These are phyloP conservation scores for Scrobipalpa atriplicella DNA, from an alignment of 2,888 invertebrate species.

Conservation along the genomic window DNA sequence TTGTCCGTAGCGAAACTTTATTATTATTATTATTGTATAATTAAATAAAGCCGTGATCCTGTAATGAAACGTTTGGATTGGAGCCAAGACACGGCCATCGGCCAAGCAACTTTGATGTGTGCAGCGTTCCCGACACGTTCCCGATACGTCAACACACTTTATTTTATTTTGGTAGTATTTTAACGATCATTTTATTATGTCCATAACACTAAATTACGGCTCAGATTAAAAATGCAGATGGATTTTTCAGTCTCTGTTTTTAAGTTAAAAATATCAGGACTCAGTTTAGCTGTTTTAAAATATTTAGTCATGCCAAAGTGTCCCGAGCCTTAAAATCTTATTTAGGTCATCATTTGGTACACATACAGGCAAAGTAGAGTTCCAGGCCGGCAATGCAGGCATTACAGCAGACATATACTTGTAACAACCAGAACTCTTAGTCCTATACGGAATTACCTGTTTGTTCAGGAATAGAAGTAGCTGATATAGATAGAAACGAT, in stretches of 20 bases:
- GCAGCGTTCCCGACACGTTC: conserved; percentile 5
- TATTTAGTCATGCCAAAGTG: too few species aligned
- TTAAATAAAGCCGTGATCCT: conserved; percentile 34
- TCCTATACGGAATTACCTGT: too few species aligned
- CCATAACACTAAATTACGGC: conserved; percentile 26
- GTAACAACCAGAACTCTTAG: too few species aligned
- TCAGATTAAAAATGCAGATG: not conserved
- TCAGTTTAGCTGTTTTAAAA: too few species aligned
- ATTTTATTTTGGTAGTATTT: conserved; percentile 22
- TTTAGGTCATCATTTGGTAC: too few species aligned
- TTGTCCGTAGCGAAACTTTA: conserved; percentile 18
- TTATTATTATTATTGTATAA: conserved; percentile 34
- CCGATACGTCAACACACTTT: conserved; percentile 19
- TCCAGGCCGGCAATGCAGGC: too few species aligned
- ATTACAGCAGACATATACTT: too few species aligned
- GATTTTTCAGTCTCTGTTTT: not conserved
- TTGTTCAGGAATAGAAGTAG: too few species aligned
- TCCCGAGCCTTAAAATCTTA: too few species aligned
- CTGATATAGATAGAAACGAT: too few species aligned
- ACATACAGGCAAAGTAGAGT: too few species aligned
- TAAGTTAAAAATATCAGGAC: too few species aligned
- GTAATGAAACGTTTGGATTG: conserved; percentile 39
- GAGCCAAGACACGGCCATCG: conserved; percentile 39
- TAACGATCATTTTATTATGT: conserved; percentile 16
- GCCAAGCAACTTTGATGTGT: conserved; percentile 27